Evolutionary conservation across 2,888 invertebrate species (phyloP).

Genomic region (Venustoraphidia nigricollis): DNA sequence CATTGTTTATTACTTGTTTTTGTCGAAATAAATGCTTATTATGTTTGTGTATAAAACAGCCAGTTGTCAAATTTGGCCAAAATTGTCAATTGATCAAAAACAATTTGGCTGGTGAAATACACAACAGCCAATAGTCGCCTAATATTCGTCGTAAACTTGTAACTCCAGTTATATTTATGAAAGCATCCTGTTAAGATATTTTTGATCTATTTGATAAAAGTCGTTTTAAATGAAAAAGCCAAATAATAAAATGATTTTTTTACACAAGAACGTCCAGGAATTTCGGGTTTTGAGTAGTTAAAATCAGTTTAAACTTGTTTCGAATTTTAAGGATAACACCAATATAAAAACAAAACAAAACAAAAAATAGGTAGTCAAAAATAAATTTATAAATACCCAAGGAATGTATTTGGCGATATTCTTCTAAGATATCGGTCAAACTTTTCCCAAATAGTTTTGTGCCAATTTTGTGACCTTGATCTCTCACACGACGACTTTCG

Average conservation of each 20-base stretch:
- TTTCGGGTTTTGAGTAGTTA: constrained; percentile 20
- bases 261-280: constrained; percentile 15
- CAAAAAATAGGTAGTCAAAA: background rate
- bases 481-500: constrained; percentile 14
- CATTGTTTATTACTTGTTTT: too few species aligned
- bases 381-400: constrained; percentile 17
- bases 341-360: background rate
- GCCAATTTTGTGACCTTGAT: constrained; percentile 19
- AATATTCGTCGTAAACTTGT: too few species aligned
- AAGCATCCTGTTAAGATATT: too few species aligned
- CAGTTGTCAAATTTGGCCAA: too few species aligned
- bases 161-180: too few species aligned
- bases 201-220: background rate
- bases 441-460: constrained; percentile 22
- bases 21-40: too few species aligned
- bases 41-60: too few species aligned
- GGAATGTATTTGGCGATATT: constrained; percentile 23
- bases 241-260: background rate
- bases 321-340: constrained; percentile 16
- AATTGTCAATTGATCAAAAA: too few species aligned
- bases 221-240: constrained; percentile 1
- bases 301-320: constrained; percentile 19
- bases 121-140: too few species aligned
- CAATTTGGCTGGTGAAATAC: too few species aligned
- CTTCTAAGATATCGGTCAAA: constrained; percentile 22